phyloP scores from a whole-genome alignment of 1,140 invertebrate species.

The Solenopsis invicta region DNA sequence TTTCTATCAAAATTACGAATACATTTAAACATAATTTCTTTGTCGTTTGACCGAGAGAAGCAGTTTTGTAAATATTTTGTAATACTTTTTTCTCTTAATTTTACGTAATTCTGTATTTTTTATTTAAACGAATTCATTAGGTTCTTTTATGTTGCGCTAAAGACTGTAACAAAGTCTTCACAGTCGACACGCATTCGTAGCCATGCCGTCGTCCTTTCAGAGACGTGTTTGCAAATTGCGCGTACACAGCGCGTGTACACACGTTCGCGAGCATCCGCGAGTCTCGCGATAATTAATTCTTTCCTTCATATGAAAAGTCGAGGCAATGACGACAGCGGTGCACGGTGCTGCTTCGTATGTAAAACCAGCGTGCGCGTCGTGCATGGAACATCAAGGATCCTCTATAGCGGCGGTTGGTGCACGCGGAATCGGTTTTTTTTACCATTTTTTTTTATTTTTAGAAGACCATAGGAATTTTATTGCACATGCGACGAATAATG shows the following conservation, averaged over 20 bases:
- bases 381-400: conserved; percentile 41
- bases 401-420: not conserved
- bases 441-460: conserved; percentile 7
- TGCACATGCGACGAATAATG: conserved; percentile 28
- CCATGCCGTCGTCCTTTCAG: not conserved
- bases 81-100: not conserved
- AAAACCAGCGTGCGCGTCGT: conserved; percentile 17
- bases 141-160: not conserved
- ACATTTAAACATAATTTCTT: not conserved
- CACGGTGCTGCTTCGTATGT: conserved; percentile 11
- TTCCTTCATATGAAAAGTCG: not conserved
- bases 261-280: not conserved
- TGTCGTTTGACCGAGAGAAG: not conserved
- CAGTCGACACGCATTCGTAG: not conserved
- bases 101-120: conserved; percentile 4
- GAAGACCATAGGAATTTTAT: conserved; percentile 37
- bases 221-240: conserved; percentile 1
- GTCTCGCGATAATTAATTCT: conserved; percentile 39
- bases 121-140: not conserved
- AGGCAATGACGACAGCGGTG: not conserved
- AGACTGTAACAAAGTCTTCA: not conserved
- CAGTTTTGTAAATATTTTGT: not conserved
- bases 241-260: not conserved
- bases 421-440: conserved; percentile 8
- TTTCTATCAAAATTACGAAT: not conserved